Conservation (phyloP, 2,797 vertebrate genomes). For the Paramormyrops hopkinsi region DNA sequence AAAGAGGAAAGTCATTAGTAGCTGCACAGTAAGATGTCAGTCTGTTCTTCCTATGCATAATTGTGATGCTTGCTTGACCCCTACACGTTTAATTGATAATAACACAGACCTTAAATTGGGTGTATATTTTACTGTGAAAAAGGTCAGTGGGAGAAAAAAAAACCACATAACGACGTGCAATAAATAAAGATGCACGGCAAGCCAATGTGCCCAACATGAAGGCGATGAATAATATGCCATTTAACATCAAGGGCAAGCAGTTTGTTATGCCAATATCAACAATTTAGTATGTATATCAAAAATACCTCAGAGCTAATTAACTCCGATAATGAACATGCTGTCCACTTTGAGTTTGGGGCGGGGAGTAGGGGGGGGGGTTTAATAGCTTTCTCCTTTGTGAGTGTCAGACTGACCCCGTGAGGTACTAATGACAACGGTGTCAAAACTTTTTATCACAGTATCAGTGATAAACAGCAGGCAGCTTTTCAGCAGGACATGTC, state of each 20-base stretch:
- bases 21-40: conserved; percentile 15
- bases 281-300: conserved; percentile 6
- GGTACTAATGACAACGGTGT: neutral
- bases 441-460: conserved; percentile 5
- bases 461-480: neutral
- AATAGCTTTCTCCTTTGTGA: neutral
- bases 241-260: conserved; percentile 1
- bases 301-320: conserved; percentile 2
- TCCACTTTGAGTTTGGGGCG: neutral
- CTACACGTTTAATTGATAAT: conserved; percentile 19
- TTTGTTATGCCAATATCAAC: neutral
- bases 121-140: conserved; percentile 10
- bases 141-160: neutral
- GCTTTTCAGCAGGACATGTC: neutral
- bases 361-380: neutral
- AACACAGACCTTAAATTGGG: conserved; percentile 16
- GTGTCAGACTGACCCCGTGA: neutral
- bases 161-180: neutral
- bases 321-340: neutral
- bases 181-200: neutral
- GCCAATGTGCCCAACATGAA: neutral
- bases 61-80: conserved; percentile 17
- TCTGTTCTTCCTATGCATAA: conserved; percentile 8
- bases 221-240: neutral
- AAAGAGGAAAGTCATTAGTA: conserved; percentile 21